phyloP scores from a whole-genome alignment of 1,140 invertebrate genomes.

The Drosophila ironensis region DNA sequence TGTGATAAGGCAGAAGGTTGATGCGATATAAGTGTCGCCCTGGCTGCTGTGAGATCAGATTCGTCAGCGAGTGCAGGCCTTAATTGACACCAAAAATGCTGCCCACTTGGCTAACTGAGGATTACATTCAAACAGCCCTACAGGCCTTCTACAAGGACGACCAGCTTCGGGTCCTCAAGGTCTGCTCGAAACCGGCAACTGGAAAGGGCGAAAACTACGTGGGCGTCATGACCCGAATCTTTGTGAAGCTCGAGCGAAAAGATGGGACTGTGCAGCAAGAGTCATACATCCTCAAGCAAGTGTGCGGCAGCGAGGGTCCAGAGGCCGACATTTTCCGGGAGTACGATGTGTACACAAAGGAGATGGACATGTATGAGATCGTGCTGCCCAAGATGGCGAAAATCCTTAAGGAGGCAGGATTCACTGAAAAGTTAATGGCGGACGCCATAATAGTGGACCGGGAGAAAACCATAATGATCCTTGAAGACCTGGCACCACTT shows the following conservation, averaged over 20 bases:
- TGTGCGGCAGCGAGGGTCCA: conserved; percentile 20
- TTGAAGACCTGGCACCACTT: conserved; percentile 83
- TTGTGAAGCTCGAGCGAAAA: conserved; percentile 29
- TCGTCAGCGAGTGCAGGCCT: not conserved
- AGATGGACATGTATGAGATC: conserved; percentile 67
- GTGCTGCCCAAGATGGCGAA: conserved; percentile 52
- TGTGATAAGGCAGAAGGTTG: conserved; percentile 19
- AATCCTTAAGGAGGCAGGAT: conserved; percentile 34
- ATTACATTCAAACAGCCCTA: conserved; percentile 53
- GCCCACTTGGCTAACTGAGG: conserved; percentile 54
- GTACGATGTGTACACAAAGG: conserved; percentile 47
- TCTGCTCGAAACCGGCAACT: conserved; percentile 43
- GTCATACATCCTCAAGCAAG: conserved; percentile 51
- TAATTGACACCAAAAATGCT: conserved; percentile 11
- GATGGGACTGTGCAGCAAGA: conserved; percentile 1
- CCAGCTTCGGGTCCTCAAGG: conserved; percentile 34
- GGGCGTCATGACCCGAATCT: conserved; percentile 61
- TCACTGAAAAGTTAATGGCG: conserved; percentile 54
- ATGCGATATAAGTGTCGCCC: conserved; percentile 9
- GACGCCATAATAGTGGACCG: conserved; percentile 56
- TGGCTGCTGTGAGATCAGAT: conserved; percentile 3
- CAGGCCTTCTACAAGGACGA: conserved; percentile 38
- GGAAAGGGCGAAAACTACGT: conserved; percentile 67
- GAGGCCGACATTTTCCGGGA: conserved; percentile 36
- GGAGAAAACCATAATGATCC: conserved; percentile 25